These are phyloP conservation scores for Ptychadena robeensis DNA, from an alignment of 2,797 vertebrate species.

Conservation along the genomic window DNA sequence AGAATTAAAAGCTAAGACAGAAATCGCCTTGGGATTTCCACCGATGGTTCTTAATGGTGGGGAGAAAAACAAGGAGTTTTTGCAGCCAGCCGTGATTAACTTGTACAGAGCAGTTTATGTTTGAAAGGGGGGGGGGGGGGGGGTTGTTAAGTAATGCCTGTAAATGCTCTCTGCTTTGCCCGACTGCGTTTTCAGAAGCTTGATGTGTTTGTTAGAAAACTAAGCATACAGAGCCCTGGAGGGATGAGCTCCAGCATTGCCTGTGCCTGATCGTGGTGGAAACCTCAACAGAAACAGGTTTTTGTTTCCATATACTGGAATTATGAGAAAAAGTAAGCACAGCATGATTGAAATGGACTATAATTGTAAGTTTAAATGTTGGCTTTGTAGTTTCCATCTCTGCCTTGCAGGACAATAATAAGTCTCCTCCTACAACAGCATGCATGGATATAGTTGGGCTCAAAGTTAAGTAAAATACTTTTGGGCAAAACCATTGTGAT, in stretches of 20 bases:
- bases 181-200: conserved; percentile 34
- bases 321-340: conserved; percentile 1
- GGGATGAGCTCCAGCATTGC: conserved; percentile 1
- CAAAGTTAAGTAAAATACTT: neutral
- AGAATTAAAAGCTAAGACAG: conserved; percentile 54
- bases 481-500: no score
- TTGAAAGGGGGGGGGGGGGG: conserved; percentile 47
- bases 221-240: conserved; percentile 12
- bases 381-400: neutral
- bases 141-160: conserved; percentile 27
- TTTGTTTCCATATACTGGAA: conserved; percentile 10
- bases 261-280: conserved; percentile 13
- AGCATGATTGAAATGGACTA: neutral
- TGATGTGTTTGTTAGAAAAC: conserved; percentile 52
- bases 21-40: conserved; percentile 49
- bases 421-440: neutral
- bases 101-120: conserved; percentile 46
- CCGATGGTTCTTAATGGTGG: conserved; percentile 21
- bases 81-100: conserved; percentile 35
- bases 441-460: neutral
- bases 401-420: neutral
- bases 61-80: conserved; percentile 54
- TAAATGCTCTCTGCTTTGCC: conserved; percentile 42
- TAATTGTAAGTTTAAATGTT: neutral
- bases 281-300: conserved; percentile 4